Evolutionary conservation across 2,888 invertebrate species (phyloP), one percentile per base, ranked within the genome.

Genomic region (Yponomeuta malinellus): DNA sequence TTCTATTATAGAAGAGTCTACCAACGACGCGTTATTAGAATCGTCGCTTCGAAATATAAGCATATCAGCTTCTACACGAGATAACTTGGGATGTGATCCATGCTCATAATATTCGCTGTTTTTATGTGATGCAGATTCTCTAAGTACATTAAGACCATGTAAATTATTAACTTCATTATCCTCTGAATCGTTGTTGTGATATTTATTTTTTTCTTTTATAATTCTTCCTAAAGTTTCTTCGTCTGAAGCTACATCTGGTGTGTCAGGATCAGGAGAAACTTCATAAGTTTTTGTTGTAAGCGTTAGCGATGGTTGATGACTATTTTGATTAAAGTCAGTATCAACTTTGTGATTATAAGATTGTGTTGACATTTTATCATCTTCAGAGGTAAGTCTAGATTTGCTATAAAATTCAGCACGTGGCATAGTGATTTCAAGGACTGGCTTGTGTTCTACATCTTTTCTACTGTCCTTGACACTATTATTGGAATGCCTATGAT

Each of bases 381-480:
- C 52, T 12, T 59, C 52, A 59, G 15, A 59, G 1, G 15, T 59
- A 6, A 15, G 15, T 15, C 52, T 12, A 59, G 52, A 59, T 15
- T 2, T 12, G 52, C 15, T 59, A 15, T 15, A 59, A 15, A 59
- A 59, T 59, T 59, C 65, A 65, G 65, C 33, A 65, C 33, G 65
- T 65, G 29, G 31, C 33, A 65, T 31, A 65, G 31, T 12, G n/a
- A 65, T 29, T 65, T 65, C 65, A 33, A 65, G 65, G 29, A 33
- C 33, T 2, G 65, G 29, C 12, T 65, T 65, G 31, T 59, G 12
- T 59, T 65, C 33, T 65, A 8, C 33, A 65, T 65, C 31, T 65
- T 8, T 29, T 75, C 78, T 78, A 43, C 71, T 70, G 12, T 73
- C 76, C 52, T 76, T 76, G 63, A 75, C 74, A 52, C 73, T 67